Evolutionary conservation across 1,140 invertebrate species (phyloP).

Genomic region (Ctenoplectra terminalis): DNA sequence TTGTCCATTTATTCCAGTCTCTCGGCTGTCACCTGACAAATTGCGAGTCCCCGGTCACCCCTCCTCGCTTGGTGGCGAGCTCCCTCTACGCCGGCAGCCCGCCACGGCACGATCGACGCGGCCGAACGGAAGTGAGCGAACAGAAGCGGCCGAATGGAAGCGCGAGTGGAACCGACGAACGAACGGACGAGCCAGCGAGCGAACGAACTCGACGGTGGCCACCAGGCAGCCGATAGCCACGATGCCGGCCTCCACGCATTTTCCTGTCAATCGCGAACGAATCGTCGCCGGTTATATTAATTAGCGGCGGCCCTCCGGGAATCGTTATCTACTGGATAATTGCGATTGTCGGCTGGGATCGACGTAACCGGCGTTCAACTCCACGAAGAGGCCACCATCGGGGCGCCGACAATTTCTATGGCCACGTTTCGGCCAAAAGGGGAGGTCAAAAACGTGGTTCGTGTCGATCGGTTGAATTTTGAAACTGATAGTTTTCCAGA

Average conservation of each 20-base stretch:
- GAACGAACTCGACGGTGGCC: conserved; percentile 17
- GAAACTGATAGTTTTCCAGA: not conserved
- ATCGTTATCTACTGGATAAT: conserved; percentile 76
- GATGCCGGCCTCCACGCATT: conserved; percentile 66
- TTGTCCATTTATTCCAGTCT: conserved; percentile 83
- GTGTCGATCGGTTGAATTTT: not conserved
- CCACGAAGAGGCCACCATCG: not conserved
- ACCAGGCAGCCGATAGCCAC: conserved; percentile 35
- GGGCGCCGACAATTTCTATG: not conserved
- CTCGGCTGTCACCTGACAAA: conserved; percentile 82
- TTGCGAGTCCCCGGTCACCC: conserved; percentile 69
- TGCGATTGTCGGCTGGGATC: conserved; percentile 73
- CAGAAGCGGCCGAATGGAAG: conserved; percentile 1
- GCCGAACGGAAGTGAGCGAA: conserved; percentile 29
- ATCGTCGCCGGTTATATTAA: conserved; percentile 79
- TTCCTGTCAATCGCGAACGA: conserved; percentile 79
- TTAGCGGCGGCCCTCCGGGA: conserved; percentile 74
- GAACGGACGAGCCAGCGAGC: not conserved
- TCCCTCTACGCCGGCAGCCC: conserved; percentile 44
- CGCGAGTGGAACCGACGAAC: conserved; percentile 11
- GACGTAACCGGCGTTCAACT: conserved; percentile 43
- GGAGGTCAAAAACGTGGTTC: not conserved
- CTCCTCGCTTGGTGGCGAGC: conserved; percentile 44
- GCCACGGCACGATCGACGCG: not conserved
- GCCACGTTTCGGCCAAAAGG: too few relatives aligned